A percentile compares a stretch with the other conserved stretches of the same genome.
phyloP scores from a whole-genome alignment of 2,113 vertebrate species.

The Steatornis caripensis region DNA sequence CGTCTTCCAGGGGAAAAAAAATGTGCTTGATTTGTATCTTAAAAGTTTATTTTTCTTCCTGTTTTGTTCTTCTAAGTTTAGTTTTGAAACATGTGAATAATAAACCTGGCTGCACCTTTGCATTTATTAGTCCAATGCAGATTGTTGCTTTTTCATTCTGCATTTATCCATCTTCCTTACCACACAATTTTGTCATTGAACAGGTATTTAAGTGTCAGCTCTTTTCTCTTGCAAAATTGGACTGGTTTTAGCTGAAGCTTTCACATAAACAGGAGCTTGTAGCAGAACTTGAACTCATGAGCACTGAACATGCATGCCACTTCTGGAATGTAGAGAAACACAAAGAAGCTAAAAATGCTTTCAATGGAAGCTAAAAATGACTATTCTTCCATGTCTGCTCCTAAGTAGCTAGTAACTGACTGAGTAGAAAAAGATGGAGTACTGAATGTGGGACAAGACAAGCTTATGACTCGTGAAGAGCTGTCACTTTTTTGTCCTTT shows the following conservation, averaged over 20 bases:
- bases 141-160: not conserved
- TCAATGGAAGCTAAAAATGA: constrained; percentile 17
- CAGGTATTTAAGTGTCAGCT: not conserved
- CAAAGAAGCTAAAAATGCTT: constrained; percentile 13
- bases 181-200: not conserved
- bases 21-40: not conserved
- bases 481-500: not conserved
- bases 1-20: not conserved
- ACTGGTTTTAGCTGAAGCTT: not conserved
- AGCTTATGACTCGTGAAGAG: not conserved
- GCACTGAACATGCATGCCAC: not conserved
- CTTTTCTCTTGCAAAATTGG: not conserved
- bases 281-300: constrained; percentile 21
- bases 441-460: not conserved
- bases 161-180: not conserved
- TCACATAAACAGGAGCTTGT: not conserved
- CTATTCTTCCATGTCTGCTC: not conserved
- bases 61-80: not conserved
- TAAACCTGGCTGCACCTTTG: not conserved
- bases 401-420: constrained; percentile 14
- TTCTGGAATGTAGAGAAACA: not conserved
- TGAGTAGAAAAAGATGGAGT: not conserved
- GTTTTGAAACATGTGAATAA: not conserved
- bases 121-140: not conserved
- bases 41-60: not conserved